These are phyloP conservation scores for Celastrina argiolus DNA, from an alignment of 2,888 invertebrate species.

Conservation along the genomic window DNA sequence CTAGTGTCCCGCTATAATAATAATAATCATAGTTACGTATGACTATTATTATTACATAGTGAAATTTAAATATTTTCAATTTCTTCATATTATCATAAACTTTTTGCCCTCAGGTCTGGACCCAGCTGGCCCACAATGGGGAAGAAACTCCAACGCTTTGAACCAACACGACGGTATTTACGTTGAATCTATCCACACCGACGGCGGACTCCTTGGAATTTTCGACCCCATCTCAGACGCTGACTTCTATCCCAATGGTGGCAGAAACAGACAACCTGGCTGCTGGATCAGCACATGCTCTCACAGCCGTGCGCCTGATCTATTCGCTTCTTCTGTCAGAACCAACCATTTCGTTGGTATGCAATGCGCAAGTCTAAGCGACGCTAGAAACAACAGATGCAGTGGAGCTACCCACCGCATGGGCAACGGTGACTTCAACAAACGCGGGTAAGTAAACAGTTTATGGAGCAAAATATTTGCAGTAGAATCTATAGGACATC, in stretches of 20 bases:
- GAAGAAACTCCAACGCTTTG: conserved; percentile 39
- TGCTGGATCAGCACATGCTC: conserved; percentile 41
- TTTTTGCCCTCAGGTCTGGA: conserved; percentile 41
- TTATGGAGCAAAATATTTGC: too few relatives aligned
- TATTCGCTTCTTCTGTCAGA: conserved; percentile 41
- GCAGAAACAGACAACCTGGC: conserved; percentile 41
- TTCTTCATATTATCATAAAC: not conserved
- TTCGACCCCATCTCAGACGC: conserved; percentile 39
- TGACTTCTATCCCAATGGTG: conserved; percentile 49
- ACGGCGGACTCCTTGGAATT: conserved; percentile 42
- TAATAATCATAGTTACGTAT: too few relatives aligned
- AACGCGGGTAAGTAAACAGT: conserved; percentile 31
- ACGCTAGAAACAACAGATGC: conserved; percentile 36
- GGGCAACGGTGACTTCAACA: conserved; percentile 38
- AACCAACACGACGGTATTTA: conserved; percentile 40
- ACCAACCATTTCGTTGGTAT: conserved; percentile 39
- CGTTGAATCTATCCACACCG: conserved; percentile 45
- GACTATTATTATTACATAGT: too few relatives aligned
- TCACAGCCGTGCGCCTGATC: conserved; percentile 39
- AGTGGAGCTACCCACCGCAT: conserved; percentile 34
- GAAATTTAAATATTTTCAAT: not conserved
- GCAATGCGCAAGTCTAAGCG: conserved; percentile 34
- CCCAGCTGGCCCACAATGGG: conserved; percentile 49
- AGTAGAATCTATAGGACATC: too few relatives aligned
- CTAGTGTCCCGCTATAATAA: too few relatives aligned